Evolutionary conservation across 1,140 invertebrate genomes (phyloP), one percentile per base, ranked within the genome.

Genomic region (Daktulosphaira vitifoliae): DNA sequence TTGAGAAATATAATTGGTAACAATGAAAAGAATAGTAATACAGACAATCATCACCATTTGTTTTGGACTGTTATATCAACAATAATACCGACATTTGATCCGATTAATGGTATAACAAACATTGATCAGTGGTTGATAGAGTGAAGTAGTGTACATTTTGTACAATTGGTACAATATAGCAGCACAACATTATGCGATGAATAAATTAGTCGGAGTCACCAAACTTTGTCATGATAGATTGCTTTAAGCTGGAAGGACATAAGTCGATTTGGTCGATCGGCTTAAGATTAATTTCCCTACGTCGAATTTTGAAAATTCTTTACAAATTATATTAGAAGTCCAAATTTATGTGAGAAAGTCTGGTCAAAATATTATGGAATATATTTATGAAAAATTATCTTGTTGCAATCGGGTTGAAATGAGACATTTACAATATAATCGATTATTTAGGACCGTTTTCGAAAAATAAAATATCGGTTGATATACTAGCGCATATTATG

Each of bases 311-410:
- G 25, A 51, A 49, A 7, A 6, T 37, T 37, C 33, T n/a, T n/a
- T n/a, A n/a, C n/a, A n/a, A n/a, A n/a, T n/a, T n/a, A n/a, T n/a
- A n/a, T n/a, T n/a, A n/a, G 46, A 20, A 4, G n/a, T n/a, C n/a
- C 22, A 49, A 49, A 49, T 23, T 49, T 49, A 9, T 49, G 3
- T 5, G 5, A 5, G 22, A 1, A 49, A 49, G 16, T 15, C 46
- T 0, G 22, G 22, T 15, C 46, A 49, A 23, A 49, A 49, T 49
- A 23, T 49, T 20, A 49, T 49, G 2, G 46, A 49, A 23, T 49
- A 49, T 49, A 23, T 49, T 23, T 48, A 48, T n/a, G 46, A 48
- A 48, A 48, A 48, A 48, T 48, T 48, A 9, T 48, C 46, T 11
- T 22, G 20, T 13, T 48, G 46, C 22, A 48, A 48, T 13, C 46